Evolutionary conservation across 2,888 invertebrate species (phyloP).

Genomic region (Heliconius hortense): DNA sequence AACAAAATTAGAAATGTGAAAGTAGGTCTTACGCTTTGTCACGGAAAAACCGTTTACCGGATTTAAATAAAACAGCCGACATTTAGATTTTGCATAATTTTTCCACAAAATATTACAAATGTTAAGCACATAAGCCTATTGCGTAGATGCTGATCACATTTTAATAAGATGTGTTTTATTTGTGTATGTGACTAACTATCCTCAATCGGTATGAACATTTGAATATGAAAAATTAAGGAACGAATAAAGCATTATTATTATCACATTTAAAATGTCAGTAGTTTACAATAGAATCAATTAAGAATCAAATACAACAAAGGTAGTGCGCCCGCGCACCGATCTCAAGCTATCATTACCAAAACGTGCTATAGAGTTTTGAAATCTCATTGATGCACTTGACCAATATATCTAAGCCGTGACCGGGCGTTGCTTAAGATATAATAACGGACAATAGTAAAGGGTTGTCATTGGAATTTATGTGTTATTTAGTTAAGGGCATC

Average conservation of each 20-base stretch:
- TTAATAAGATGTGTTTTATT: too few relatives aligned
- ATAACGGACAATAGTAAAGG: conserved; percentile 24
- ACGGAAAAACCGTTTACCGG: neutral
- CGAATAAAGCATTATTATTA: neutral
- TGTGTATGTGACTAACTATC: too few relatives aligned
- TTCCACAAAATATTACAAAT: neutral
- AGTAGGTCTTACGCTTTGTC: neutral
- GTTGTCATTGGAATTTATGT: conserved; percentile 18
- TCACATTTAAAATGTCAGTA: conserved; percentile 3
- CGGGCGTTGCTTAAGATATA: conserved; percentile 32
- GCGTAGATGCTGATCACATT: too few relatives aligned
- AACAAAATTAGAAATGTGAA: neutral
- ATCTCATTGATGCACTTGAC: conserved; percentile 46
- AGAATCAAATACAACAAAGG: neutral
- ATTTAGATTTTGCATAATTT: neutral
- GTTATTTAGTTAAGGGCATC: neutral
- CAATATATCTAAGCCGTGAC: conserved; percentile 49
- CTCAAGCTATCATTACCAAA: conserved; percentile 22
- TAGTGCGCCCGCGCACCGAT: neutral
- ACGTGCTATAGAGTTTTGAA: conserved; percentile 21
- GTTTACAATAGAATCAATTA: neutral
- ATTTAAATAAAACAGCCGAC: neutral
- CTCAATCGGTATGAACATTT: neutral
- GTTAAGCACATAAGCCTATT: too few relatives aligned
- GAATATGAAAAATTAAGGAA: neutral